Conservation (phyloP, 2,888 invertebrate genomes). For the Sarcophaga variegata region DNA sequence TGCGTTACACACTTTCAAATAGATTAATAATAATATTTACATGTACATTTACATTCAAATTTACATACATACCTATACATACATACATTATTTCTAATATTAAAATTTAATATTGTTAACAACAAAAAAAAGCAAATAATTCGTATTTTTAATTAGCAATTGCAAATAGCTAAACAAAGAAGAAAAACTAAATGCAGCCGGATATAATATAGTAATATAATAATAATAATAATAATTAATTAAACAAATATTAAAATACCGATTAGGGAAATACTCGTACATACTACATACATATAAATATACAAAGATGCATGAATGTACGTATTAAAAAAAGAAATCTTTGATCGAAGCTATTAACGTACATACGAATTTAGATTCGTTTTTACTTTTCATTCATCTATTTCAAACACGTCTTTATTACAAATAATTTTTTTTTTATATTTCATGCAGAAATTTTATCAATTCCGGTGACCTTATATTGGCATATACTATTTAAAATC, state of each 20-base stretch:
- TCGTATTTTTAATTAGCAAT: slow-evolving; percentile 50
- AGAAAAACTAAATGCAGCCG: neutral
- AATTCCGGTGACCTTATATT: no score
- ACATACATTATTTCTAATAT: slow-evolving; percentile 70
- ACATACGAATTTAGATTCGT: neutral
- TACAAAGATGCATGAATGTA: slow-evolving; percentile 63
- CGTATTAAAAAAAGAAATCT: slow-evolving; percentile 67
- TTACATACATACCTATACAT: slow-evolving; percentile 51
- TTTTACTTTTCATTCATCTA: no score
- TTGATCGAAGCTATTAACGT: slow-evolving; percentile 57
- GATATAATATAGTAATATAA: no score
- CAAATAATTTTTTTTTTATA: neutral
- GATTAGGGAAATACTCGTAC: neutral
- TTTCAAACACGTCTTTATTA: neutral
- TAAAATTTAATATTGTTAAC: slow-evolving; percentile 46
- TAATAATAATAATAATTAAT: slow-evolving; percentile 32
- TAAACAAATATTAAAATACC: slow-evolving; percentile 57
- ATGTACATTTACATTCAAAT: slow-evolving; percentile 58
- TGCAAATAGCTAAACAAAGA: slow-evolving; percentile 28
- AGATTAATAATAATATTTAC: slow-evolving; percentile 40
- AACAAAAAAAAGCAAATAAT: neutral
- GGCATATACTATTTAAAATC: no score
- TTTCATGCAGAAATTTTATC: no score
- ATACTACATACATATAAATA: slow-evolving; percentile 55
- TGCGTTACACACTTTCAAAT: slow-evolving; percentile 70